These are phyloP conservation scores for Pyrocephalus nanus DNA, from an alignment of 2,797 vertebrate genomes.

Conservation along the genomic window DNA sequence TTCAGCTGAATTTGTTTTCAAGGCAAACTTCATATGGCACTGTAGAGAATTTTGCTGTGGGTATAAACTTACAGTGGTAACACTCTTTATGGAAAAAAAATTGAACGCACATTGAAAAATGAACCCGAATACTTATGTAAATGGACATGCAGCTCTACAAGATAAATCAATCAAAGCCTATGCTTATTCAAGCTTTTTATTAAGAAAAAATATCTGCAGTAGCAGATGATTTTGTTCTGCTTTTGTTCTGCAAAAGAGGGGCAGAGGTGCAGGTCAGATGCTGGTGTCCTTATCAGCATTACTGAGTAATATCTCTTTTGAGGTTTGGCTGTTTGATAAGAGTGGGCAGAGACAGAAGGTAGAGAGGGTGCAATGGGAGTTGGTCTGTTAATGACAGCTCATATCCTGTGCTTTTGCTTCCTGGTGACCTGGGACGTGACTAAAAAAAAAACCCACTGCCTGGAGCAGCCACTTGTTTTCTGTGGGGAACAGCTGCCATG, in stretches of 20 bases:
- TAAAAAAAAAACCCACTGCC: neutral
- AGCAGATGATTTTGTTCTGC: neutral
- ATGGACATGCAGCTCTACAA: neutral
- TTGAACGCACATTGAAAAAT: neutral
- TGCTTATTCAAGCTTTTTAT: neutral
- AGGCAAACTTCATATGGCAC: neutral
- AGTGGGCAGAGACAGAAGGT: neutral
- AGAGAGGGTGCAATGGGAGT: neutral
- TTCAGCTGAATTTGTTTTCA: neutral
- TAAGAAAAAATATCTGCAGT: neutral
- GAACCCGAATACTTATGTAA: neutral
- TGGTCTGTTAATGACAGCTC: neutral
- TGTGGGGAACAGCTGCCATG: accelerated
- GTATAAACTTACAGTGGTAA: neutral
- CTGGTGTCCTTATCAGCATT: neutral
- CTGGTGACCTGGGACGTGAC: neutral
- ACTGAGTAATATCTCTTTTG: neutral
- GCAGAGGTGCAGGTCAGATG: neutral
- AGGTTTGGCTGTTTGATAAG: slow-evolving; percentile 8
- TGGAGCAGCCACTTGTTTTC: neutral
- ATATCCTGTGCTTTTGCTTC: neutral
- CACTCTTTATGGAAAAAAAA: neutral
- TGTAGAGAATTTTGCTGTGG: neutral
- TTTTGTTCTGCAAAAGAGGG: neutral
- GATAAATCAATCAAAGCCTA: neutral